Evolutionary conservation across 2,113 vertebrate genomes (phyloP), one percentile per base, ranked within the genome.

Genomic region (Pangasianodon gigas): DNA sequence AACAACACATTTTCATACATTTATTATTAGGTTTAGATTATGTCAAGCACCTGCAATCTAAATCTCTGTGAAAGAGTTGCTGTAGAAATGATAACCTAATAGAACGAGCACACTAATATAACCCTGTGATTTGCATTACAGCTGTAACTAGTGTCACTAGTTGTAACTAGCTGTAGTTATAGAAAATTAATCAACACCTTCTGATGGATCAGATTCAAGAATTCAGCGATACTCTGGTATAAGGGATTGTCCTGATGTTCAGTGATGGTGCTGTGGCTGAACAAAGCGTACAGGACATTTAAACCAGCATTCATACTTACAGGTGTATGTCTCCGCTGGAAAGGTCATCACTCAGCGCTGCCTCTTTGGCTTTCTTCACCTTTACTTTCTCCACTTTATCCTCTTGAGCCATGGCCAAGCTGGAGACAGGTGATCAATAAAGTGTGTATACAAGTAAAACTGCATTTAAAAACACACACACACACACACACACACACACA

Each of bases 361-460:
- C 96, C 94, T 93, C 93, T 89, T 90, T 95, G 16, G 87, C 86
- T 87, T 91, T 91, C 92, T 92, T 96, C 19, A 56, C 74, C 52
- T 93, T 94, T 41, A 81, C 5, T 92, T 95, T 96, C 79, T 62
- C 92, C 91, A 93, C 85, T 91, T 86, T 94, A 60, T 81, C 88
- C 89, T 95, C 92, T 88, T 94, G 95, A 94, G 84, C 89, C 91
- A 92, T 92, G 90, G 87, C 13, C 26, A 82, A 65, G 6, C 58
- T 32, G 37, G 3, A 41, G 18, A 37, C 18, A 37, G 18, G 9
- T 7, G 81, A 69, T n/a, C 60, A 21, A 2, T 79, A 32, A 89
- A 37, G 67, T 60, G 26, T 19, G 14, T 19, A 26, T 1, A 26
- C 5, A 77, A 41, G 1, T 85, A 62, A 60, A 75, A 81, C 56